Percentiles rank a stretch among this genome's conserved stretches.
phyloP scores from a whole-genome alignment of 2,797 vertebrate species.

The Oreortyx pictus region DNA sequence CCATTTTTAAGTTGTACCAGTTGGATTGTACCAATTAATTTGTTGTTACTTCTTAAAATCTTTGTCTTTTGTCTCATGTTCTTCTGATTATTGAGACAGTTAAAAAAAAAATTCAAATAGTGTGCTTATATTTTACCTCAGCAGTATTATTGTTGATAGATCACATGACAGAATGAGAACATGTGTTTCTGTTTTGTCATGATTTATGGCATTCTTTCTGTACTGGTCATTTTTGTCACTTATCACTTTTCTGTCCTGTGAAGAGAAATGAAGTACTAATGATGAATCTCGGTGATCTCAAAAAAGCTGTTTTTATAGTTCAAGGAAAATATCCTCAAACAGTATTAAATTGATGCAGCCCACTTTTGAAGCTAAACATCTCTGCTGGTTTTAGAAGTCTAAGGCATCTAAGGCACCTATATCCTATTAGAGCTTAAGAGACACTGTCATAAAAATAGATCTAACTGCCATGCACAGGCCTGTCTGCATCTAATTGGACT shows the following conservation, averaged over 20 bases:
- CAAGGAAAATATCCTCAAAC: neutral
- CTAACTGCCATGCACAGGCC: neutral
- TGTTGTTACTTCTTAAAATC: neutral
- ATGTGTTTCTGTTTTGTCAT: neutral
- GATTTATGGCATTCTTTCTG: neutral
- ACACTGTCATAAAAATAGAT: neutral
- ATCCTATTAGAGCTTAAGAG: slow-evolving; percentile 31
- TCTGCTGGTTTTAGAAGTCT: neutral
- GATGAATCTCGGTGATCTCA: neutral
- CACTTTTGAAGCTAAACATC: neutral
- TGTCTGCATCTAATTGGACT: neutral
- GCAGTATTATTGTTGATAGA: neutral
- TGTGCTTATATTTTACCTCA: neutral
- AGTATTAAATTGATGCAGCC: neutral
- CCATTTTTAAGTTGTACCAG: neutral
- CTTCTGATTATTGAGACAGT: neutral
- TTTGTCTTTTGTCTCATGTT: neutral
- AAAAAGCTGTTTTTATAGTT: neutral
- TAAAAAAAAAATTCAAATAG: neutral
- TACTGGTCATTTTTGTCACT: neutral
- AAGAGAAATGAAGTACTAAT: neutral
- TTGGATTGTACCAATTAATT: neutral
- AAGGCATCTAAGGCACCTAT: neutral
- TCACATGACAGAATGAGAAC: neutral
- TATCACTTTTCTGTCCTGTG: neutral